Base-by-base conservation (phyloP, 2,797 vertebrate species). In the Malurus splendens region DNA sequence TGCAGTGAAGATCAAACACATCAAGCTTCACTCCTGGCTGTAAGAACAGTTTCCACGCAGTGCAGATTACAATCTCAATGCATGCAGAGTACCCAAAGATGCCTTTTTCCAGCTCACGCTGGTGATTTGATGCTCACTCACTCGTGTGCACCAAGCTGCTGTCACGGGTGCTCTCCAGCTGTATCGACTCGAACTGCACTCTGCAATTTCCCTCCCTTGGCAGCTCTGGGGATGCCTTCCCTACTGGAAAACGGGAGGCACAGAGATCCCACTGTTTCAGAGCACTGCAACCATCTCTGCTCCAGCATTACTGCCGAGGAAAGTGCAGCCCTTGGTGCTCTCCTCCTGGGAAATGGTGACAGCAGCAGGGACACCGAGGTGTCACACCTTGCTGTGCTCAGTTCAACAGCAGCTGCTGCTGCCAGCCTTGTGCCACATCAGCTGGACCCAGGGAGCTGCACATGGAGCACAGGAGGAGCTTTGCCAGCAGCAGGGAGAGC, bases 321-420 rank as follows among this genome's bases (percentile, higher is more conserved):
- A 67, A 30, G 2, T 0, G 0, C 36, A 54, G 52, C 36, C 38
- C 32, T 50, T 0, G 0, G 30, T 28, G 59, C 23, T 27, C 33
- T 9, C 12, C 17, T 41, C 10, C 28, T 0, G 6, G 41, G 70
- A 64, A n/a, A 0, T 1, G 38, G 27, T 44, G 81, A 47, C 24
- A 57, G 70, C 57, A 86, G 65, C 57, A 67, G 62, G 24, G 56
- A 38, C 57, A 50, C 22, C 5, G 8, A 81, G 19, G 24, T 50
- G 59, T 64, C 66, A 22, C 30, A 18, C 17, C 41, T 42, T 4
- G 2, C 33, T 20, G 14, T 3, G 18, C 48, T 64, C 33, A 10
- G 1, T 41, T 59, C 60, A 27, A 6, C 25, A 66, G 56, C 68
- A 19, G 4, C 5, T 54, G 47, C 28, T 61, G 23, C 54, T 2